phyloP scores from a whole-genome alignment of 1,140 invertebrate species.

The Penaeus vannamei region DNA sequence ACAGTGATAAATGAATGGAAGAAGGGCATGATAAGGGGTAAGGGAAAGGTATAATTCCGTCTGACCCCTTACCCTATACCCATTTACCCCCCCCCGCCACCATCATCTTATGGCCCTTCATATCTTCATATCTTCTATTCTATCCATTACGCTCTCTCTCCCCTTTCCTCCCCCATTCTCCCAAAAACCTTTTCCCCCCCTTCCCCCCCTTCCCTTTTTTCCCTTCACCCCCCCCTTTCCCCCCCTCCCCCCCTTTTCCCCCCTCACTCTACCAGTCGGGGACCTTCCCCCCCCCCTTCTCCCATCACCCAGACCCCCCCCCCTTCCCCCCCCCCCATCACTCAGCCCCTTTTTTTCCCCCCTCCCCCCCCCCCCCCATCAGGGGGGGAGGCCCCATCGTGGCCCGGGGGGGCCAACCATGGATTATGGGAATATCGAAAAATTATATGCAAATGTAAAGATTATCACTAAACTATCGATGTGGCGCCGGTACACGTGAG shows the following conservation, averaged over 20 bases:
- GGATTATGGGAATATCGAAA: too few species aligned
- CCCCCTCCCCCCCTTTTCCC: not conserved
- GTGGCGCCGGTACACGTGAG: too few species aligned
- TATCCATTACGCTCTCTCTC: constrained; percentile 16
- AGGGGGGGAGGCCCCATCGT: too few species aligned
- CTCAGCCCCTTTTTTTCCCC: not conserved
- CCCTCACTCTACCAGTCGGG: not conserved
- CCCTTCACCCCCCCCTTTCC: not conserved
- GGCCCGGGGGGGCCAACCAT: too few species aligned
- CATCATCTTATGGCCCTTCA: not conserved
- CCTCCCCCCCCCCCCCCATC: not conserved
- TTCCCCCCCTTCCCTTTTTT: constrained; percentile 21
- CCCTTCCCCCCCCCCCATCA: not conserved
- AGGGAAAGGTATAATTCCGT: too few species aligned
- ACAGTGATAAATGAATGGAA: too few species aligned
- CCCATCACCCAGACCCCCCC: not conserved
- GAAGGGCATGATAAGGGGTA: too few species aligned
- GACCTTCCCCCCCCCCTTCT: not conserved
- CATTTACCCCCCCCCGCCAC: constrained; percentile 32
- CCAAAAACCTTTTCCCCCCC: constrained; percentile 14
- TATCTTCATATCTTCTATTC: not conserved
- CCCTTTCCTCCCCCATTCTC: constrained; percentile 21
- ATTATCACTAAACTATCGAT: too few species aligned
- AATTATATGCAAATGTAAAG: too few species aligned
- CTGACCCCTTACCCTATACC: too few species aligned